Conservation (phyloP, 2,113 vertebrate species). For the Pampusana beccarii region DNA sequence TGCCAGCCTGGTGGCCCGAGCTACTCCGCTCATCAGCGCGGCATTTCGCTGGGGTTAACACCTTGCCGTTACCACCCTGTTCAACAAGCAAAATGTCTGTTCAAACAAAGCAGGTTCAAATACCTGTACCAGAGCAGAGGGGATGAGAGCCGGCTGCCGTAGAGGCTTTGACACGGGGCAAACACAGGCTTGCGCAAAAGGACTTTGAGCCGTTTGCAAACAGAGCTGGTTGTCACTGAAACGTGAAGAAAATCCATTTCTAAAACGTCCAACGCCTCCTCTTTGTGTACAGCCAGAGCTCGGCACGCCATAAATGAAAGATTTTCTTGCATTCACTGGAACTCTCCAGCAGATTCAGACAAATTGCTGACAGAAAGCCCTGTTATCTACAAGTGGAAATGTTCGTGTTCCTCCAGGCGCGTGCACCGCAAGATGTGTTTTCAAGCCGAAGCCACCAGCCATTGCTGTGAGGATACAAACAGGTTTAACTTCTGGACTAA, state of each 20-base stretch:
- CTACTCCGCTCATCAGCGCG: rapidly evolving
- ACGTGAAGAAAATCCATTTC: background rate
- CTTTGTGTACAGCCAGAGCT: background rate
- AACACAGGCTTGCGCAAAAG: background rate
- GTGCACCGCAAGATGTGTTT: background rate
- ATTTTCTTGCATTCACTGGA: background rate
- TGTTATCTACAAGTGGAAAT: background rate
- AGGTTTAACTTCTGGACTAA: background rate
- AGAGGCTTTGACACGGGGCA: background rate
- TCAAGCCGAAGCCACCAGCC: background rate
- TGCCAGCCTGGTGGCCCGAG: background rate
- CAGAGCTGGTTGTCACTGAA: background rate
- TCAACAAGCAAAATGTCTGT: background rate
- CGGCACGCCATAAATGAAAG: background rate
- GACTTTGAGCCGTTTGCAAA: background rate
- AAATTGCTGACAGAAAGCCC: background rate
- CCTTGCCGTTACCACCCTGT: background rate
- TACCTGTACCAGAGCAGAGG: background rate
- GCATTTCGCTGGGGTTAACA: background rate
- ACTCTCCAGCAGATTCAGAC: background rate
- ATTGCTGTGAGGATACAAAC: background rate
- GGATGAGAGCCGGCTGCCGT: background rate
- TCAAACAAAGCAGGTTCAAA: background rate
- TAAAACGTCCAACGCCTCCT: rapidly evolving
- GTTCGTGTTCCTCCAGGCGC: background rate